Evolutionary conservation across 2,113 vertebrate species (phyloP), one percentile per base, ranked within the genome.

Genomic region (Rhagologus leucostigma): DNA sequence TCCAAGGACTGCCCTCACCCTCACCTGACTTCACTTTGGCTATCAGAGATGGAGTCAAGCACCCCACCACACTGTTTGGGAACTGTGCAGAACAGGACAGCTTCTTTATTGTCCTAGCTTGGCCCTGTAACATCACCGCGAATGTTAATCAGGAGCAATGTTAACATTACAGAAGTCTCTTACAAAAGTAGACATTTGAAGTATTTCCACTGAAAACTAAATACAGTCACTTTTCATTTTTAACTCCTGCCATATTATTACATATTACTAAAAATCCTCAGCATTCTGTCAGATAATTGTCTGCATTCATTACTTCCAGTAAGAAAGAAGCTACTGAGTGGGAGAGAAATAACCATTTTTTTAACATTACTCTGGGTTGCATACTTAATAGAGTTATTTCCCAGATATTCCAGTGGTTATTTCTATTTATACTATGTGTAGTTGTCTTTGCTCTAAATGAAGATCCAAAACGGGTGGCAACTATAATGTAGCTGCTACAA

Each of bases 41-140:
- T 41, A 29, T 49, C 86, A 64, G 73, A 50, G 5, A 23, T 0
- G 41, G 27, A 44, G 22, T 8, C 56, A 29, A 90, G 73, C 60
- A 63, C 52, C 33, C 33, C 9, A 9, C 23, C 37, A 12, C 18
- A 11, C 16, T 11, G 10, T 49, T 13, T 64, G 65, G 11, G 59
- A 81, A 7, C 35, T 7, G 2, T 3, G 47, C n/a, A 65, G 75
- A 83, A 21, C n/a, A 39, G 59, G 24, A 42, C 5, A 62, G 49
- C 39, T 69, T 24, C 14, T 32, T 20, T 16, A 29, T 14, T 52
- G 19, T 41, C 73, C 68, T 8, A 0, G 8, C 33, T 52, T 50
- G 68, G 68, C 27, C 39, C 56, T 1, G 6, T 0, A 6, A 8
- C 24, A 37, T 3, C 4, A 23, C 86, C 52, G 68, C 3, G 2